Evolutionary conservation across 1,140 invertebrate species (phyloP), one percentile per base, ranked within the genome.

Genomic region (Mamestra configurata): DNA sequence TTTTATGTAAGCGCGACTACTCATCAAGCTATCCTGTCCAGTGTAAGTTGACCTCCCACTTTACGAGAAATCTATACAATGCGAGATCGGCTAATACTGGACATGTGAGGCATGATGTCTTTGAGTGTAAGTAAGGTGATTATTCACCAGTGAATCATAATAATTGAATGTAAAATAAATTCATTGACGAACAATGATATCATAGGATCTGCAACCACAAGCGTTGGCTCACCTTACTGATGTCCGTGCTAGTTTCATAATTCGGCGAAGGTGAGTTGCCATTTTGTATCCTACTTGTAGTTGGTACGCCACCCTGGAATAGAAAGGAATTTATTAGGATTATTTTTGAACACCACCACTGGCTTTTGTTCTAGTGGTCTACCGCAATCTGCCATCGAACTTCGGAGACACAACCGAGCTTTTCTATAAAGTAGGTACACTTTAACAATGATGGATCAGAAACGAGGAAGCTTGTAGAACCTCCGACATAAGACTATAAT

Each of bases 141-240:
- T 11, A 18, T 10, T 7, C 10, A 55, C 0, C 2, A 27, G 4
- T 64, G 59, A 18, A 40, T 66, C 18, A 20, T 22, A 64, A 40
- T 66, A 66, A 64, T 64, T 64, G 59, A 5, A 66, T 66, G 55
- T 27, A 37, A 40, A 64, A 40, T 18, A 37, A 4, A 66, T 66
- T 66, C 61, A 64, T 64, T 64, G 59, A 40, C 40, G 8, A 64
- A 64, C 31, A 64, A 40, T 40, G 64, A 68, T 15, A 49, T 24
- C 7, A 40, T 0, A 7, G 20, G 1, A 40, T 68, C 15, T n/a
- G 4, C 49, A 46, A 71, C 68, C 68, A 35, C 43, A 71, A 35
- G 27, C 0, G 4, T n/a, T 61, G 20, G 80, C 80, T 83, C 84
- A 91, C 89, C 81, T 81, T 85, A 13, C 84, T 86, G 7, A 78